Evolutionary conservation across 2,888 invertebrate species (phyloP), one percentile per base, ranked within the genome.

Genomic region (Anagyrus pseudococci): DNA sequence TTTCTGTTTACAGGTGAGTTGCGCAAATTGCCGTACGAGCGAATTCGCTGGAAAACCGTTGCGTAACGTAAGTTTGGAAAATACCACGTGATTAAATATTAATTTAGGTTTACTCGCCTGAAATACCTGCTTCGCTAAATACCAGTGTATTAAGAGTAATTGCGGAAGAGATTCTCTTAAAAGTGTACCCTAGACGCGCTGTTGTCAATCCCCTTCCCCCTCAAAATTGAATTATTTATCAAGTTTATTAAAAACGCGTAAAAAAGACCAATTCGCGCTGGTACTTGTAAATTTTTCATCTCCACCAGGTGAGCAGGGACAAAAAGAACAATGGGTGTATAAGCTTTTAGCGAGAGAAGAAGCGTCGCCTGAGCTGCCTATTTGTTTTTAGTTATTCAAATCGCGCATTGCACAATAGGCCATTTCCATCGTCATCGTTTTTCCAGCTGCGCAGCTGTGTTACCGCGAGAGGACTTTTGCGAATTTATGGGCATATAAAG

Each of bases 351-450:
- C 33, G 13, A 37, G 8, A 8, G 33, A 37, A 15, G 10, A 10
- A 13, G 2, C 29, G 22, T n/a, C n/a, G n/a, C n/a, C n/a, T n/a
- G n/a, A n/a, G n/a, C n/a, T 6, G 46, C 26, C 62, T 53, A 63
- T 63, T 63, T 63, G 54, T 58, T 58, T 58, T 58, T 58, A 49
- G 20, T 37, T 58, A 58, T 58, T 63, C 49, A 58, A 58, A 49
- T 58, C 37, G 52, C 25, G 40, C 15, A 54, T 63, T 58, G 22
- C 58, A 58, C 62, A 63, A 63, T 63, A 54, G 54, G 49, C 58
- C 49, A 58, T 62, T 62, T 62, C 44, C 53, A 37, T 58, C 53
- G 48, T 47, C 52, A 52, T 60, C 41, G 23, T 43, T 56, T 57
- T 50, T 46, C 23, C 26, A 19, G n/a, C 26, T 7, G 17, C 33